A percentile compares a stretch with the other conserved stretches of the same genome.
phyloP scores from a whole-genome alignment of 2,113 vertebrate genomes.

The Nesospiza acunhae region DNA sequence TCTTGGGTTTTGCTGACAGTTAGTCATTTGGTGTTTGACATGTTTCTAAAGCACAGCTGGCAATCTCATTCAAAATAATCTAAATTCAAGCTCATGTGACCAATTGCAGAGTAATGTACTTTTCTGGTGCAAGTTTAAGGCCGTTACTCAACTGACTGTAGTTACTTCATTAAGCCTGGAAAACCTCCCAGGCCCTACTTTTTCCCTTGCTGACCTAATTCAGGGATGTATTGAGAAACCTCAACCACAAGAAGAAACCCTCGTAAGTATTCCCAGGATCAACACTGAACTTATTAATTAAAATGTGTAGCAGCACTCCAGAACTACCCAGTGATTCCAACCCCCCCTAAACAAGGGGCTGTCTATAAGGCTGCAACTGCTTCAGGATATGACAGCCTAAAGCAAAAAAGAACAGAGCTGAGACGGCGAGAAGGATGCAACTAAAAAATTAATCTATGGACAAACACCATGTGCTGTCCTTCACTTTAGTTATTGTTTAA shows the following conservation, averaged over 20 bases:
- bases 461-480: neutral
- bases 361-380: neutral
- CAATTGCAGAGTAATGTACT: neutral
- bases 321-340: neutral
- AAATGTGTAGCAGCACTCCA: neutral
- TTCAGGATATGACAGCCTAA: neutral
- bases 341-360: neutral
- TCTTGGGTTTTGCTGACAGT: neutral
- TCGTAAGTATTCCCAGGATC: neutral
- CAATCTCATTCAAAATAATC: neutral
- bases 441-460: neutral
- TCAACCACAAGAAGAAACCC: neutral
- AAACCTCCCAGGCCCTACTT: neutral
- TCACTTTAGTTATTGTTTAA: slow-evolving; percentile 20
- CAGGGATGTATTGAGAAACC: neutral
- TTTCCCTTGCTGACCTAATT: neutral
- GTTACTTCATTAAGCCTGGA: neutral
- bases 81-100: slow-evolving; percentile 25
- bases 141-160: neutral
- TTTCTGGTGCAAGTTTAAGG: slow-evolving; percentile 34
- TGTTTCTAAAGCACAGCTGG: neutral
- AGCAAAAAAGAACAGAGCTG: neutral
- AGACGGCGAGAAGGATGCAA: neutral
- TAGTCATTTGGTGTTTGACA: neutral
- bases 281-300: neutral